Base-by-base conservation (phyloP, 2,797 vertebrate genomes). In the Muraenolepis orangiensis region DNA sequence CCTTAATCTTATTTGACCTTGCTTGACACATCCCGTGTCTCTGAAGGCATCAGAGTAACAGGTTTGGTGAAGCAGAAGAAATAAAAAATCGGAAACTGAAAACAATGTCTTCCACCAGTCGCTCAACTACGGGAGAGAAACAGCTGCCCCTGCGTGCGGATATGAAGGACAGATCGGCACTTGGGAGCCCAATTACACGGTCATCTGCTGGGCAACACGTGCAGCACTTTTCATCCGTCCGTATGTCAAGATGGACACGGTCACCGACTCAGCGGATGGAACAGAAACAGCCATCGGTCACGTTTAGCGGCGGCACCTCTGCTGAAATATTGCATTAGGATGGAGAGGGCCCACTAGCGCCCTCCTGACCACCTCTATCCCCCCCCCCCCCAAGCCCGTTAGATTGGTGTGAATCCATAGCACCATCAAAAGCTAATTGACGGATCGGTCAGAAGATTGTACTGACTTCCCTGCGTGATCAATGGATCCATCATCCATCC, bases 1-100 rank as follows among this genome's bases (percentile, higher is more conserved):
- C n/a, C n/a, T 23, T 61, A 78, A 78, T 75, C 26, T 75, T 30
- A 31, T 71, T 74, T 31, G 57, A 40, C 13, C 68, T 73, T 32
- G 20, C 46, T 69, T 68, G 66, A 66, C 40, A 57, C 10, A 32
- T 42, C 38, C 28, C 7, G 1, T 66, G 42, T 16, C 26, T 16
- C 28, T 28, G 16, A 31, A 36, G 29, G 71, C 23, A 31, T 61
- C 57, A 12, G 23, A 23, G 68, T 76, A 71, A 20, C 73, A 57
- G n/a, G 31, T 32, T 26, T 23, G 75, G 70, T 69, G 61, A 40
- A 67, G 51, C 14, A 34, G 70, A 28, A 67, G 51, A 51, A 69
- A 71, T 16, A 69, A 12, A 66, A 32, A 69, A 20, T 29, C 42
- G 26, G 57, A 61, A 61, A 61, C 57, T 61, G n/a, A 23, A n/a